A percentile compares a stretch with the other conserved stretches of the same genome.
These are phyloP conservation scores for Glaucidium brasilianum DNA, from an alignment of 2,113 vertebrate species.

Conservation along the genomic window DNA sequence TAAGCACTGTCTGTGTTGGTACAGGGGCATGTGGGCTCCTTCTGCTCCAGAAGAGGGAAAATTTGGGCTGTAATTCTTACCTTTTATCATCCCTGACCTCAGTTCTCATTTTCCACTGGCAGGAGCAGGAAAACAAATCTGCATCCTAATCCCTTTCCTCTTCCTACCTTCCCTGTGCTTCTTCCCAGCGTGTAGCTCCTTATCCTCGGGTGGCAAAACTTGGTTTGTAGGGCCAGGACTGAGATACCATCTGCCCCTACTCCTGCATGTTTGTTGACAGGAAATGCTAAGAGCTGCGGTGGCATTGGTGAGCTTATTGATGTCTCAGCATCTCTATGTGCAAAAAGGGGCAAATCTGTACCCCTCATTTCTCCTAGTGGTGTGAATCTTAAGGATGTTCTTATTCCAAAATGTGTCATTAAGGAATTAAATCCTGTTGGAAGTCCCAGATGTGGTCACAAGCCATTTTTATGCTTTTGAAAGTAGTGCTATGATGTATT, in stretches of 20 bases:
- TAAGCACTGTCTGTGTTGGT: background rate
- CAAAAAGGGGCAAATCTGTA: background rate
- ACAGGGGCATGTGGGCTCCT: background rate
- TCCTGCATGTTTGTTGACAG: background rate
- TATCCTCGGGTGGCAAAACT: background rate
- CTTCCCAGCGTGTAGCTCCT: background rate
- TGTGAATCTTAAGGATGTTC: background rate
- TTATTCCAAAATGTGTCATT: background rate
- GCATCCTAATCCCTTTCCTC: background rate
- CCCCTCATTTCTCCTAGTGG: background rate
- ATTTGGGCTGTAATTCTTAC: background rate
- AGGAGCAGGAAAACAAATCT: background rate
- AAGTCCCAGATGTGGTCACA: constrained; percentile 11
- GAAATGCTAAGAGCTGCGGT: background rate
- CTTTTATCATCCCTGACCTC: background rate
- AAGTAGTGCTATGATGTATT: background rate
- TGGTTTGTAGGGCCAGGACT: background rate
- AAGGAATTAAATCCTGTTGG: background rate
- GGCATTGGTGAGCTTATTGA: background rate
- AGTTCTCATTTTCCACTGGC: background rate
- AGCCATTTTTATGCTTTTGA: background rate
- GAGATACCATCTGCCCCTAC: background rate
- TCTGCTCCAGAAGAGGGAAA: background rate
- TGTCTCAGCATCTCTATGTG: background rate
- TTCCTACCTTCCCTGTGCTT: background rate